Evolutionary conservation across 2,888 invertebrate genomes (phyloP).

Genomic region (Mythimna impura): DNA sequence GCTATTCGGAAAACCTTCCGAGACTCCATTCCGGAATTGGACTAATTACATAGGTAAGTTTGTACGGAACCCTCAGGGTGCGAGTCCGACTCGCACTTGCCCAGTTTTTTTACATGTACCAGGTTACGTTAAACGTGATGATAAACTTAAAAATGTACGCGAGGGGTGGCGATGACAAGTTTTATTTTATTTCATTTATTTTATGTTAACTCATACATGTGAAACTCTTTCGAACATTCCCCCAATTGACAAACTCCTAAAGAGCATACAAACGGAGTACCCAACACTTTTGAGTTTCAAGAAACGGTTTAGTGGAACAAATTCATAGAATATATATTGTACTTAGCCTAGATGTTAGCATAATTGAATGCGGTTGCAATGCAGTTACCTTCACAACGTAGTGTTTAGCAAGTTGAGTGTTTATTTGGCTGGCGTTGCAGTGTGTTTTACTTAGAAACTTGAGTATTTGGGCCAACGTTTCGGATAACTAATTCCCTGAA

Average conservation of each 20-base stretch:
- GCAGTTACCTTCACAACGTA: neutral
- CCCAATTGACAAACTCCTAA: neutral
- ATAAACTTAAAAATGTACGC: neutral
- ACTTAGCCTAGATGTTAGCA: neutral
- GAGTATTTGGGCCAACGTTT: slow-evolving; percentile 3
- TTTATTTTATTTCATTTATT: no score
- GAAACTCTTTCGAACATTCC: no score
- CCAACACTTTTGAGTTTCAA: neutral
- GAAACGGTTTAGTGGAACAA: no score
- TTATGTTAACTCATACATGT: no score
- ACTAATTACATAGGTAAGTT: no score
- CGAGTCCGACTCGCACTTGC: no score
- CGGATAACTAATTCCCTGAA: slow-evolving; percentile 3
- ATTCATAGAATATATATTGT: neutral
- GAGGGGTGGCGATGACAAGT: no score
- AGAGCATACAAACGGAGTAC: neutral
- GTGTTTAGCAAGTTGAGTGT: slow-evolving; percentile 23
- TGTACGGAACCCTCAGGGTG: no score
- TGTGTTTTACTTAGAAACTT: neutral
- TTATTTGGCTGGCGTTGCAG: slow-evolving; percentile 1
- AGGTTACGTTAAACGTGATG: neutral
- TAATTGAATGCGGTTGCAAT: slow-evolving; percentile 19
- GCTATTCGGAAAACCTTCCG: no score
- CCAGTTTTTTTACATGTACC: neutral
- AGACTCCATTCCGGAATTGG: no score